These are phyloP conservation scores for Harpagifer antarcticus DNA, from an alignment of 2,797 vertebrate genomes.

Conservation along the genomic window DNA sequence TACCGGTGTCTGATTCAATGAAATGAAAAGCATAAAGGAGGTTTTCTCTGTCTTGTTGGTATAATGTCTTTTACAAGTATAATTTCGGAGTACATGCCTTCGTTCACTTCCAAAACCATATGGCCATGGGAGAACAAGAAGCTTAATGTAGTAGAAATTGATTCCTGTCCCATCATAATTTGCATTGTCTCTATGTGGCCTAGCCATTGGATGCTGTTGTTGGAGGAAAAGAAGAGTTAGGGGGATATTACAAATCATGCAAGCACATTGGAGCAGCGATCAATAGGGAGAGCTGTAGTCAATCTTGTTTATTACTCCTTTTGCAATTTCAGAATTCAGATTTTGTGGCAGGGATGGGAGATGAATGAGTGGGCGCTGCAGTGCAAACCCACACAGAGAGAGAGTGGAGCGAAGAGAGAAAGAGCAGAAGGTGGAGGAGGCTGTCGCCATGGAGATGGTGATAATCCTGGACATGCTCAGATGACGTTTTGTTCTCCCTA, in stretches of 20 bases:
- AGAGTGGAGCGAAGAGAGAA: conserved; percentile 26
- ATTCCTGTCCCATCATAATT: conserved; percentile 73
- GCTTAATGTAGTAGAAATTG: conserved; percentile 73
- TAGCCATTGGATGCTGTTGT: conserved; percentile 38
- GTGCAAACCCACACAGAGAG: conserved; percentile 50
- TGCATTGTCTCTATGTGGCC: conserved; percentile 63
- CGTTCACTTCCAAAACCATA: conserved; percentile 43
- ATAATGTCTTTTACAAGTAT: conserved; percentile 30
- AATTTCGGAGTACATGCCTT: conserved; percentile 34
- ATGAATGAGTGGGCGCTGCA: conserved; percentile 66
- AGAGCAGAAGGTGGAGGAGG: conserved; percentile 65
- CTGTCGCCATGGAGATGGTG: conserved; percentile 77
- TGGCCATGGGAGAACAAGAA: conserved; percentile 55
- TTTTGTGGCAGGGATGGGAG: conserved; percentile 68
- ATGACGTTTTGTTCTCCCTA: conserved; percentile 64
- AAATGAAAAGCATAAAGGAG: conserved; percentile 22
- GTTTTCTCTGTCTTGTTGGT: conserved; percentile 9
- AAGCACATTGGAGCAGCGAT: conserved; percentile 68
- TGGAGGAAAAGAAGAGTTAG: conserved; percentile 20
- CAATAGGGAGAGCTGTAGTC: conserved; percentile 75
- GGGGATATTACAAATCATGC: conserved; percentile 75
- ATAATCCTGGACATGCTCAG: conserved; percentile 72
- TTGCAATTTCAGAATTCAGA: conserved; percentile 80
- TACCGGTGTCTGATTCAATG: conserved; percentile 15
- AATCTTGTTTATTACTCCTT: conserved; percentile 81